These are phyloP conservation scores for Leptinotarsa texana DNA, from an alignment of 1,140 invertebrate species.

Conservation along the genomic window DNA sequence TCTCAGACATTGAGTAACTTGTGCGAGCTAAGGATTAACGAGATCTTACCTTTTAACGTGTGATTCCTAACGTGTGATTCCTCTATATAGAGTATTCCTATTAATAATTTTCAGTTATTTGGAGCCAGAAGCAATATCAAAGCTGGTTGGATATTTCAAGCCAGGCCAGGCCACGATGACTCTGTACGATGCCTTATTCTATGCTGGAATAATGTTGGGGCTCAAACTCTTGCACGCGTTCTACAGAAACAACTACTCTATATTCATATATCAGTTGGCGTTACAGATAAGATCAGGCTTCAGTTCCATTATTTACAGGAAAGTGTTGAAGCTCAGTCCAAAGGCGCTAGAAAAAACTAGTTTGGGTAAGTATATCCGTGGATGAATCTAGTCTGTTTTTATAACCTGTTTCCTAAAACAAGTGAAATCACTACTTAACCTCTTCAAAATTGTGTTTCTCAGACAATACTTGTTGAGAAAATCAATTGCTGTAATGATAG, in stretches of 20 bases:
- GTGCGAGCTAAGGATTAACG: too few relatives aligned
- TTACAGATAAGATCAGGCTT: conserved; percentile 80
- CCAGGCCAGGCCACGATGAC: conserved; percentile 56
- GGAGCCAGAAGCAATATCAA: conserved; percentile 71
- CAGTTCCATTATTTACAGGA: conserved; percentile 81
- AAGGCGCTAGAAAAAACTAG: conserved; percentile 71
- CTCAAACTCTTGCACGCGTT: conserved; percentile 61
- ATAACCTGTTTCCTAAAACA: too few relatives aligned
- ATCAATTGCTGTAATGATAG: too few relatives aligned
- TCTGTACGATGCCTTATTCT: conserved; percentile 64
- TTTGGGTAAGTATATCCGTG: conserved; percentile 58
- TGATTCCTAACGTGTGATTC: too few relatives aligned
- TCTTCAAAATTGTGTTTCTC: too few relatives aligned
- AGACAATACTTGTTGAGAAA: too few relatives aligned
- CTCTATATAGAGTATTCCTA: too few relatives aligned
- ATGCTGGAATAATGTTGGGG: conserved; percentile 63
- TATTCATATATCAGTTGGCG: conserved; percentile 71
- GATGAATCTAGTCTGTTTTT: too few relatives aligned
- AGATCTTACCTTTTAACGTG: too few relatives aligned
- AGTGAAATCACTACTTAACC: too few relatives aligned
- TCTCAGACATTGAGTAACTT: too few relatives aligned
- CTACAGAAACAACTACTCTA: conserved; percentile 72
- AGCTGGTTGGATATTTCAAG: conserved; percentile 69
- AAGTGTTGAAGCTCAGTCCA: conserved; percentile 72
- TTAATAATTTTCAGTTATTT: conserved; percentile 62